These are phyloP conservation scores for Serilophus lunatus DNA, from an alignment of 2,113 vertebrate species.

Conservation along the genomic window DNA sequence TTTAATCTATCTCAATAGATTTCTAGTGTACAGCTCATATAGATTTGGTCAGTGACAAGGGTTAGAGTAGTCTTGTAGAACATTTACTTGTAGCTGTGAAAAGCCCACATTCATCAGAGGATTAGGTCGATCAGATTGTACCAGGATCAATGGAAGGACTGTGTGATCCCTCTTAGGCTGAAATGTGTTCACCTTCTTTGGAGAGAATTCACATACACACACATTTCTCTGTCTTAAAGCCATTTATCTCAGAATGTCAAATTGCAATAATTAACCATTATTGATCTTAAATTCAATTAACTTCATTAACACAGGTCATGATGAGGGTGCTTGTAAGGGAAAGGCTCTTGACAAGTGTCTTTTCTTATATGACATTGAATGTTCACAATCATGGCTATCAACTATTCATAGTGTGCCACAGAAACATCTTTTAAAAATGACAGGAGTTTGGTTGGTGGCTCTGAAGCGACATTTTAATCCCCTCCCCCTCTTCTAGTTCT, in stretches of 20 bases:
- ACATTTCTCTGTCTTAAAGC: constrained; percentile 78
- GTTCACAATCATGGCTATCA: constrained; percentile 46
- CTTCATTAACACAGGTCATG: constrained; percentile 94
- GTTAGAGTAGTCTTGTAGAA: constrained; percentile 83
- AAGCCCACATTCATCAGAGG: constrained; percentile 85
- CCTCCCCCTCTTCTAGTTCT: constrained; percentile 9
- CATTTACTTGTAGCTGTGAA: constrained; percentile 84
- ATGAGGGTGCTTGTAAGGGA: constrained; percentile 81
- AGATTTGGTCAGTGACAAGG: constrained; percentile 80
- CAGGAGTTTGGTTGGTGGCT: neutral
- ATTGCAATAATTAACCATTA: constrained; percentile 99
- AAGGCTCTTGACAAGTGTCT: constrained; percentile 79
- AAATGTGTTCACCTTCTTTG: constrained; percentile 73
- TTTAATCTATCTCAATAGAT: constrained; percentile 82
- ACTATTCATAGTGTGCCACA: constrained; percentile 12
- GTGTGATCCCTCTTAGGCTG: constrained; percentile 78
- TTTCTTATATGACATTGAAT: constrained; percentile 68
- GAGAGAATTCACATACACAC: constrained; percentile 70
- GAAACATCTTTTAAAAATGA: constrained; percentile 47
- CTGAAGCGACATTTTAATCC: constrained; percentile 12
- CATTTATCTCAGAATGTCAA: constrained; percentile 96
- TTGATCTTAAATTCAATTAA: constrained; percentile 99
- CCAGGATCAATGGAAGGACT: constrained; percentile 85
- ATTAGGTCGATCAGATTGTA: constrained; percentile 86
- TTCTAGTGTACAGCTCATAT: constrained; percentile 75